Percentiles rank a stretch among this genome's conserved stretches.
phyloP scores from a whole-genome alignment of 2,113 vertebrate genomes.

The Phyllopteryx taeniolatus region DNA sequence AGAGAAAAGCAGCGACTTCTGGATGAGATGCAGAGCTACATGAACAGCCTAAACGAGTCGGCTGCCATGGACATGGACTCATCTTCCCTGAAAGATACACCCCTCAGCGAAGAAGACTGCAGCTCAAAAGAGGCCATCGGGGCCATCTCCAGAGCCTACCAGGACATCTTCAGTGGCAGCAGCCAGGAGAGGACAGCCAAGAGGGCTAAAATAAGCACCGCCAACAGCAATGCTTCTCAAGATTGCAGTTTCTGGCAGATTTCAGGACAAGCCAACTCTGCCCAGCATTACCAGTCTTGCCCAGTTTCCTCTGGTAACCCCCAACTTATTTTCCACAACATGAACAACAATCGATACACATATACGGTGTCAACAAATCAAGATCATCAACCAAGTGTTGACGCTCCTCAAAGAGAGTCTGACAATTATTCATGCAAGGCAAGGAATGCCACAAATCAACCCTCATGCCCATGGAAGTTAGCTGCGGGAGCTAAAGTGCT shows the following conservation, averaged over 20 bases:
- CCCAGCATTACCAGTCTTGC: slow-evolving; percentile 59
- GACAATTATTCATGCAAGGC: slow-evolving; percentile 37
- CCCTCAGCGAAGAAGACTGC: slow-evolving; percentile 51
- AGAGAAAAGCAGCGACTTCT: slow-evolving; percentile 79
- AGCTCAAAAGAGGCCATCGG: slow-evolving; percentile 73
- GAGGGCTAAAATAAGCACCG: slow-evolving; percentile 42
- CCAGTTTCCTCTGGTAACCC: slow-evolving; percentile 54
- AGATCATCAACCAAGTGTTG: slow-evolving; percentile 46
- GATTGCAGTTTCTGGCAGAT: slow-evolving; percentile 53
- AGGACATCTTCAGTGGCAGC: slow-evolving; percentile 63
- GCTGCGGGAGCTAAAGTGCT: slow-evolving; percentile 72
- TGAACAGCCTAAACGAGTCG: slow-evolving; percentile 78
- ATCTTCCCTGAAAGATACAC: slow-evolving; percentile 36
- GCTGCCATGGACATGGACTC: slow-evolving; percentile 65
- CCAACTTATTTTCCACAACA: slow-evolving; percentile 51
- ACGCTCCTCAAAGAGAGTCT: slow-evolving; percentile 34
- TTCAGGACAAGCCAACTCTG: slow-evolving; percentile 30
- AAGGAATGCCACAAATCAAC: slow-evolving; percentile 39
- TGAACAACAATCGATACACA: slow-evolving; percentile 60
- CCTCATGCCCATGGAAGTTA: slow-evolving; percentile 71
- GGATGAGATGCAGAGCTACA: slow-evolving; percentile 81
- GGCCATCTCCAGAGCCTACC: slow-evolving; percentile 73
- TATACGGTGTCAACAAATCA: slow-evolving; percentile 55
- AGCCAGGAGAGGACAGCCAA: slow-evolving; percentile 57
- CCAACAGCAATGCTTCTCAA: slow-evolving; percentile 56